Evolutionary conservation across 2,888 invertebrate genomes (phyloP).

Genomic region (Eupeodes luniger): DNA sequence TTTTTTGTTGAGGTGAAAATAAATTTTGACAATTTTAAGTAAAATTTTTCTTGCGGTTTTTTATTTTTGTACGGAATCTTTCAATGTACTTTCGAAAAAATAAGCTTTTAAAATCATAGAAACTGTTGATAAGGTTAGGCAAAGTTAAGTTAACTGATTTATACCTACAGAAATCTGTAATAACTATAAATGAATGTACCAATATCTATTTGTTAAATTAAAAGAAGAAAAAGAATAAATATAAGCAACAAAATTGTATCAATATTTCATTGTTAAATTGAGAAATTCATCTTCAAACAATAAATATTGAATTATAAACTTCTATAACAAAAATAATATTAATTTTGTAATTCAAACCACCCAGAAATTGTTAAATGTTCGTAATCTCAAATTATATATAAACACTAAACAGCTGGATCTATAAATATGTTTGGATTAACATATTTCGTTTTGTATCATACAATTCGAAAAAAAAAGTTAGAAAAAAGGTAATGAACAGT

Average conservation of each 20-base stretch:
- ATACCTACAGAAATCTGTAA: no score
- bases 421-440: not conserved
- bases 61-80: no score
- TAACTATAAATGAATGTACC: no score
- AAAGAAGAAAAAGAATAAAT: not conserved
- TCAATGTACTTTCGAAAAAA: no score
- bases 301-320: not conserved
- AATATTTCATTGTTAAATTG: not conserved
- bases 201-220: not conserved
- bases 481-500: no score
- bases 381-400: not conserved
- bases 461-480: no score
- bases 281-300: not conserved
- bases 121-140: no score
- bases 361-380: conserved; percentile 1
- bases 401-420: not conserved
- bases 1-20: no score
- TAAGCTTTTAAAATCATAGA: no score
- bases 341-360: not conserved
- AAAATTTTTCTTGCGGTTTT: no score
- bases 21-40: no score
- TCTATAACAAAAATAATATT: not conserved
- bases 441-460: not conserved
- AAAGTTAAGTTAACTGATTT: no score
- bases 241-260: not conserved